These are phyloP conservation scores for Proisotoma minuta DNA, from an alignment of 2,888 invertebrate species.

Conservation along the genomic window DNA sequence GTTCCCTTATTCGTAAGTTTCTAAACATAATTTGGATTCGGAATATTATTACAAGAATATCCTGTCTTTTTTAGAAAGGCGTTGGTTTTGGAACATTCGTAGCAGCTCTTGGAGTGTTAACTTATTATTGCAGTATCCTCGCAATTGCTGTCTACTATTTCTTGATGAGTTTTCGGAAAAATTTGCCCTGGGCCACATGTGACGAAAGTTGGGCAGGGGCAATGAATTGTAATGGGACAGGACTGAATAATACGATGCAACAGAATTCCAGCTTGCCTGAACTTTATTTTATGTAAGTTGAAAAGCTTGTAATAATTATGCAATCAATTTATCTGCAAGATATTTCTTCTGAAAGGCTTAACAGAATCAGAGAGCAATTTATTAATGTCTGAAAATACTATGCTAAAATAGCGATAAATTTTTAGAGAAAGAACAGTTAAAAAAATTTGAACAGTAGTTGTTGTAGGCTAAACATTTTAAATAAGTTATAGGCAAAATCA, in stretches of 20 bases:
- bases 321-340: no score
- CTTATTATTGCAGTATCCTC: constrained; percentile 73
- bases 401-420: no score
- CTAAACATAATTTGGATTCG: neutral
- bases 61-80: constrained; percentile 45
- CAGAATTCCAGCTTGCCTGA: constrained; percentile 52
- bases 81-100: constrained; percentile 55
- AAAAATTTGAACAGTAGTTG: no score
- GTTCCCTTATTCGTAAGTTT: constrained; percentile 20
- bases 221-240: constrained; percentile 18
- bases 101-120: constrained; percentile 58
- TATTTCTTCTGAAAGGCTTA: no score
- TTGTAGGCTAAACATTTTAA: no score
- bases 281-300: constrained; percentile 57
- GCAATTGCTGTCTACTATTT: constrained; percentile 63
- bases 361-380: no score
- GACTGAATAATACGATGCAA: neutral
- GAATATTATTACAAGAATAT: neutral
- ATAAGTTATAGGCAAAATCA: no score
- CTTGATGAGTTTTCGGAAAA: constrained; percentile 61
- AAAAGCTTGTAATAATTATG: no score
- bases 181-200: constrained; percentile 37
- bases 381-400: no score
- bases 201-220: constrained; percentile 55
- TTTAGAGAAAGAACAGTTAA: no score